Base-by-base conservation (phyloP, 2,797 vertebrate species). In the Acomys russatus region DNA sequence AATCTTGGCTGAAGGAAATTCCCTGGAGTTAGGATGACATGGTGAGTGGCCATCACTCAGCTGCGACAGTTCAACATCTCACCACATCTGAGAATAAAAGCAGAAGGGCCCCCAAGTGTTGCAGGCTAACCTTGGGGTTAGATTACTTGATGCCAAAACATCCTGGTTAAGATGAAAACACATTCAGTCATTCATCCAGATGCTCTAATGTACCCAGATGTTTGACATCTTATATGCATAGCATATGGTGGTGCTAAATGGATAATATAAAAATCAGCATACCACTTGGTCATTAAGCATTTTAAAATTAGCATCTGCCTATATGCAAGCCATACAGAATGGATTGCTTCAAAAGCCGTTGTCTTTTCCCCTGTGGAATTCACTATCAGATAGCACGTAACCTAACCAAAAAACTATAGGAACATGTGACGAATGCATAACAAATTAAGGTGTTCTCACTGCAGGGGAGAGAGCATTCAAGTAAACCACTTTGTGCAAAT, bases 1-100 rank as follows among this genome's bases (percentile, higher is more conserved):
- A 91, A 91, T 83, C 79, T 90, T 91, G 91, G 79, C 89, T 91
- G 82, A 63, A 97, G 88, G 88, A 90, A 96, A 92, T 96, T 96
- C 92, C 74, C 92, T 44, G 63, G 23, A 95, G 79, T 84, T 79
- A 91, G 56, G 78, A 91, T 92, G 94, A 97, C 74, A 96, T 94
- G 76, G 88, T 90, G 82, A 96, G 86, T 1, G 94, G 49, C 76
- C 91, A 85, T 96, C 92, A 70, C 63, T 96, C 94, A 96, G 94
- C 66, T 90, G 28, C 20, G 30, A 94, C 59, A 68, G 79, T 63
- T 92, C 51, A 80, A 70, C 66, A 23, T 95, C 86, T 97, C 18
- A 54, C 38, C 90, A 93, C 88, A 92, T 91, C 71, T 71, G 74
- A 95, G 76, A 91, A 86, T 74, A 63, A 96, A 97, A 92, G 66